phyloP scores from a whole-genome alignment of 2,797 vertebrate genomes.

The Leuciscus waleckii region DNA sequence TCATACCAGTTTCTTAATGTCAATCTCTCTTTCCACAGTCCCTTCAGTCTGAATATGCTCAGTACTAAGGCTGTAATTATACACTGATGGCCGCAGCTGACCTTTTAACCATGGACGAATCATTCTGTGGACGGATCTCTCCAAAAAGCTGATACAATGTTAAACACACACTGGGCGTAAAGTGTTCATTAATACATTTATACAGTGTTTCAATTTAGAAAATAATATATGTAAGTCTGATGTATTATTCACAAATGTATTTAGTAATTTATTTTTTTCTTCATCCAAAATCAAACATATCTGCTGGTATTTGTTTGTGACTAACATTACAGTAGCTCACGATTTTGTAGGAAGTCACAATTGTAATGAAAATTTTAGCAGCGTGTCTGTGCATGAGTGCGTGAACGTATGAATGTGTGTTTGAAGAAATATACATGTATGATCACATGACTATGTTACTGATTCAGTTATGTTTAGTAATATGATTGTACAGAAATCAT shows the following conservation, averaged over 20 bases:
- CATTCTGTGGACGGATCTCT: conserved; percentile 6
- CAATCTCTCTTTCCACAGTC: conserved; percentile 53
- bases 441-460: neutral
- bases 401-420: conserved; percentile 46
- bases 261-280: neutral
- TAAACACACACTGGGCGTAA: neutral
- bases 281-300: neutral
- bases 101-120: neutral
- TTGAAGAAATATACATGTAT: conserved; percentile 29
- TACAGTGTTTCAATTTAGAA: conserved; percentile 17
- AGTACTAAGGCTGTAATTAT: conserved; percentile 52
- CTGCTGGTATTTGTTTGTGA: neutral
- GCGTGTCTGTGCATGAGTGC: neutral
- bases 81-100: neutral
- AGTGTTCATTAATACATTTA: conserved; percentile 10
- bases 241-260: conserved; percentile 21
- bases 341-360: neutral
- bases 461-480: conserved; percentile 24
- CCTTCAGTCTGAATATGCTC: conserved; percentile 60
- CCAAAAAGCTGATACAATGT: conserved; percentile 5
- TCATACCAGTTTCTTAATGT: conserved; percentile 6
- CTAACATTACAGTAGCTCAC: neutral
- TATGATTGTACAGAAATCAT: conserved; percentile 37
- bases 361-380: neutral
- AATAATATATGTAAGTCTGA: neutral